These are phyloP conservation scores for Cardiocondyla obscurior DNA, from an alignment of 1,140 invertebrate species.

Conservation along the genomic window DNA sequence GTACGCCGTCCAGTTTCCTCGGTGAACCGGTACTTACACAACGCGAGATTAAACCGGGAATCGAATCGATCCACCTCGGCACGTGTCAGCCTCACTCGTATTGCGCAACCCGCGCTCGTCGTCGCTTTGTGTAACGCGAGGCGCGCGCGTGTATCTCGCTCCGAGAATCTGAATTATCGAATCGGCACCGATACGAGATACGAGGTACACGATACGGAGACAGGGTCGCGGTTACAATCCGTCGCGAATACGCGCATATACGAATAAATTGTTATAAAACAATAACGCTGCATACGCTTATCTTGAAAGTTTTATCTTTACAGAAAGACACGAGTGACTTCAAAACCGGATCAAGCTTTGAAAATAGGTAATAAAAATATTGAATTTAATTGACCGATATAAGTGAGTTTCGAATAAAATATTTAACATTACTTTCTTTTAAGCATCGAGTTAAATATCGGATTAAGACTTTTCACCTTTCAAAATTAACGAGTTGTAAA, in stretches of 20 bases:
- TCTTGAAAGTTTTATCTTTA: not conserved
- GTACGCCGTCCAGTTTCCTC: slow-evolving; percentile 13
- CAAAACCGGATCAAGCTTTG: no score
- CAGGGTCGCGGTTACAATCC: not conserved
- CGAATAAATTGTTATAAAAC: not conserved
- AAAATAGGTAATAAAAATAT: no score
- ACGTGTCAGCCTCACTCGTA: slow-evolving; percentile 23
- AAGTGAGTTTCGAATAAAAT: not conserved
- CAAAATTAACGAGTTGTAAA: not conserved
- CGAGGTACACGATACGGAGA: not conserved
- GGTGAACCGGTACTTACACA: not conserved
- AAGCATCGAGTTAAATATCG: not conserved
- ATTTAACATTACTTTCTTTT: not conserved
- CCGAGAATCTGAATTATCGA: slow-evolving; percentile 35
- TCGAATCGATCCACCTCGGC: slow-evolving; percentile 24
- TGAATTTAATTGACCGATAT: not conserved
- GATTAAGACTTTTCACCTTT: not conserved
- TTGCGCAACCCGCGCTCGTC: slow-evolving; percentile 10
- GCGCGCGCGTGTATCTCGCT: not conserved
- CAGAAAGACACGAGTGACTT: not conserved
- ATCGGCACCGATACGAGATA: slow-evolving; percentile 11
- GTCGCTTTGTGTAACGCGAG: not conserved
- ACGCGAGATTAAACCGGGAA: slow-evolving; percentile 37
- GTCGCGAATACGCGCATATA: not conserved
- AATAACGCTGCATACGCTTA: not conserved